A percentile compares a stretch with the other conserved stretches of the same genome.
Evolutionary conservation across 1,140 invertebrate species (phyloP).

Genomic region (Rhagoletis pomonella): DNA sequence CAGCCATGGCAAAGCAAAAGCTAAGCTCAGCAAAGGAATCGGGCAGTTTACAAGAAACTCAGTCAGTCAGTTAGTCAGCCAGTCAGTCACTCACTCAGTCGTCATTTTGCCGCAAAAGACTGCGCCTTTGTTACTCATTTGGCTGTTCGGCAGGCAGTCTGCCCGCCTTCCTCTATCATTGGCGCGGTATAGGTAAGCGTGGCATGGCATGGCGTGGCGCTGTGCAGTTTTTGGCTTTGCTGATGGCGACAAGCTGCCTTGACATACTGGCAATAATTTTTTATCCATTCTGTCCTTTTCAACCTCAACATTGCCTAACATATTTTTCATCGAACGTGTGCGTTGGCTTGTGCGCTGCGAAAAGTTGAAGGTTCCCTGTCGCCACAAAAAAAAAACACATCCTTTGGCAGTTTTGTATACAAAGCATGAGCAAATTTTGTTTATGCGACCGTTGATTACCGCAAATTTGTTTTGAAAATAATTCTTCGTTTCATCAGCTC

Average conservation of each 20-base stretch:
- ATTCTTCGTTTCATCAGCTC: background rate
- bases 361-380: conserved; percentile 17
- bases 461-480: conserved; percentile 12
- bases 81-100: conserved; percentile 22
- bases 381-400: background rate
- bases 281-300: background rate
- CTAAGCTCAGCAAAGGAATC: background rate
- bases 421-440: conserved; percentile 1
- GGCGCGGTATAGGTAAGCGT: no score
- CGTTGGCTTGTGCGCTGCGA: background rate
- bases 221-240: conserved; percentile 10
- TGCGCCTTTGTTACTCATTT: conserved; percentile 17
- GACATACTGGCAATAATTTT: conserved; percentile 50
- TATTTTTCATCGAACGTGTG: background rate
- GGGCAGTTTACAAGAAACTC: background rate
- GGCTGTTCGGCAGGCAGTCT: conserved; percentile 30
- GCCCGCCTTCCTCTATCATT: background rate
- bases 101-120: conserved; percentile 41
- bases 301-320: background rate
- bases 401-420: background rate
- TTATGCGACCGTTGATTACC: conserved; percentile 41
- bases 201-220: background rate
- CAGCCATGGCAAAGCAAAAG: background rate
- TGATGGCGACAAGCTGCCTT: conserved; percentile 48
- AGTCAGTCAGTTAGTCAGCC: background rate